Conservation (phyloP, 2,888 invertebrate genomes). For the Nomada ferruginata region DNA sequence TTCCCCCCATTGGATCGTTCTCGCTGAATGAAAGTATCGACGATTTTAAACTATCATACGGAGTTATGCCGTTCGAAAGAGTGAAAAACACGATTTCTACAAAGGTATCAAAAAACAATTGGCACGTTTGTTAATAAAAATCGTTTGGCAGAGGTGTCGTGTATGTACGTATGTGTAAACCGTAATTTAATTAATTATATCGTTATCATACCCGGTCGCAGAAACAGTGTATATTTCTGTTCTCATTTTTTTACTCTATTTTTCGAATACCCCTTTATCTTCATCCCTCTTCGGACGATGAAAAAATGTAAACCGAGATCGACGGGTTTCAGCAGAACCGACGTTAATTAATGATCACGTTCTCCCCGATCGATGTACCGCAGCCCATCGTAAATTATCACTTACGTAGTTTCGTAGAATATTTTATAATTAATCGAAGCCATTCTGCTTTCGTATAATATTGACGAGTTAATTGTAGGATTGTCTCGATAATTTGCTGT, state of each 20-base stretch:
- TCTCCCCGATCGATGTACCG: conserved; percentile 67
- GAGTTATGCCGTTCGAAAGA: conserved; percentile 22
- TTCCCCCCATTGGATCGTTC: conserved; percentile 5
- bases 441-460: conserved; percentile 57
- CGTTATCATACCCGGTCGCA: neutral
- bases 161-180: conserved; percentile 5
- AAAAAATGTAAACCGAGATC: conserved; percentile 21
- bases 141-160: conserved; percentile 41
- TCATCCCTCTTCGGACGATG: neutral
- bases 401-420: conserved; percentile 46
- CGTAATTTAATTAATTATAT: conserved; percentile 23
- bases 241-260: neutral
- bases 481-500: conserved; percentile 67
- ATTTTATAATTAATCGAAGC: conserved; percentile 62
- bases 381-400: conserved; percentile 55
- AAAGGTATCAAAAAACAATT: conserved; percentile 57
- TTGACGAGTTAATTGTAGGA: conserved; percentile 70
- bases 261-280: neutral
- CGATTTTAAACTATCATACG: conserved; percentile 31
- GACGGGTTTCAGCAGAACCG: conserved; percentile 7
- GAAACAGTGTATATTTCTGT: neutral
- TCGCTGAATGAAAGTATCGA: conserved; percentile 5
- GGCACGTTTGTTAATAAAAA: conserved; percentile 46
- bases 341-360: conserved; percentile 16
- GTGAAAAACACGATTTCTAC: conserved; percentile 48